Conservation (phyloP, 2,888 invertebrate species). For the Monopis laevigella region DNA sequence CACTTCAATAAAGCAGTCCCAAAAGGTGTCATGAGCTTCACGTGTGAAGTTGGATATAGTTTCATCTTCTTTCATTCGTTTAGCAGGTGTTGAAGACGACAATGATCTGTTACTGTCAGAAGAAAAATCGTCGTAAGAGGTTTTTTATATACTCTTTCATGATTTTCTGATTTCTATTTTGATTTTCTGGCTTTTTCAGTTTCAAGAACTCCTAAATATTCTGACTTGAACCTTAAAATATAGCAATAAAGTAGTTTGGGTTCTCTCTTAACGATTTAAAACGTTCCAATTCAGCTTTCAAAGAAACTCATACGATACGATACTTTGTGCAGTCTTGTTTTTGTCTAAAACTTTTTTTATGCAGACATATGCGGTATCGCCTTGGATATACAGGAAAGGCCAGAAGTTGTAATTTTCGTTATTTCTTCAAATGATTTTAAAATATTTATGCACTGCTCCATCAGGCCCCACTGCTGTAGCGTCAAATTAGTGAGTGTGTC, state of each 20-base stretch:
- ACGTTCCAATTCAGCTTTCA: constrained; percentile 20
- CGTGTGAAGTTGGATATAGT: constrained; percentile 16
- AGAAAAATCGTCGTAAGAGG: constrained; percentile 16
- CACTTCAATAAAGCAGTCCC: constrained; percentile 21
- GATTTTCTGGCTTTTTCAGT: constrained; percentile 12
- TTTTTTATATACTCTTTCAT: constrained; percentile 17
- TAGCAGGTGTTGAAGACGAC: constrained; percentile 16
- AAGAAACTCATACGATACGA: constrained; percentile 14
- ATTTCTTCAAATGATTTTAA: constrained; percentile 23
- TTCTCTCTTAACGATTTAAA: constrained; percentile 8
- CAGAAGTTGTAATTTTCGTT: constrained; percentile 21
- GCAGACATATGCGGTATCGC: constrained; percentile 21
- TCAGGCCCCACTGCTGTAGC: constrained; percentile 4
- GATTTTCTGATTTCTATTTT: no score
- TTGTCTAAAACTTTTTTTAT: constrained; percentile 13
- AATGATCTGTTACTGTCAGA: constrained; percentile 10
- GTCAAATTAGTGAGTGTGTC: constrained; percentile 5
- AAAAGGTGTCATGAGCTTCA: constrained; percentile 20
- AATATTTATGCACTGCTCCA: constrained; percentile 13
- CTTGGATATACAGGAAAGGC: constrained; percentile 20
- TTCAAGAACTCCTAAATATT: constrained; percentile 13
- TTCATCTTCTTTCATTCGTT: constrained; percentile 17
- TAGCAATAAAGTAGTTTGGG: constrained; percentile 19
- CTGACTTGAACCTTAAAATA: constrained; percentile 19
- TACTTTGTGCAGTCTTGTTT: constrained; percentile 5